phyloP scores from a whole-genome alignment of 1,140 invertebrate genomes.

The Drosophila orosa region DNA sequence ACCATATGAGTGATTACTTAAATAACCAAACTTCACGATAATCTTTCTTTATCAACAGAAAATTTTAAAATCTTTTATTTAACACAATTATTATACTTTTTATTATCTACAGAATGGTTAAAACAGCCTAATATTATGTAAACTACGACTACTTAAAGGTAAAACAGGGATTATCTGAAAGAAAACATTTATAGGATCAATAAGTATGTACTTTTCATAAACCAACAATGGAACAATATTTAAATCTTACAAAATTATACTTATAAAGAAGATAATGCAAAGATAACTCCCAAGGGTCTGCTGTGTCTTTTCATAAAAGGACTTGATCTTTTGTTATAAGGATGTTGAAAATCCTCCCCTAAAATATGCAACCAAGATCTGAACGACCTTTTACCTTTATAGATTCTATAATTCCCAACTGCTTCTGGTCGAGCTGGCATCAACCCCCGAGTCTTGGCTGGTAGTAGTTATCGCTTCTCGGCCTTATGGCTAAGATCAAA shows the following conservation, averaged over 20 bases:
- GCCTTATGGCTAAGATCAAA: conserved; percentile 86
- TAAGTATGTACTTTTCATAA: no score
- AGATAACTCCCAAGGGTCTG: neutral
- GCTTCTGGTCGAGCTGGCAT: neutral
- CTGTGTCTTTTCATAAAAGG: neutral
- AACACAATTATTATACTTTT: neutral
- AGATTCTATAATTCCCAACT: neutral
- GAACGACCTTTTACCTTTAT: neutral
- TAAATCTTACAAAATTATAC: no score
- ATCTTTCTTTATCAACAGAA: neutral
- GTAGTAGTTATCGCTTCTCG: conserved; percentile 81
- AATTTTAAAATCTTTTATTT: neutral
- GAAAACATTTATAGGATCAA: neutral
- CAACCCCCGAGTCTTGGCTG: neutral
- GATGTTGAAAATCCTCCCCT: conserved; percentile 1
- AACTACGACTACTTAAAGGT: neutral
- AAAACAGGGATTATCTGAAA: neutral
- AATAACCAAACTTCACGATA: neutral
- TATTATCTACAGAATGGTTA: rapidly evolving
- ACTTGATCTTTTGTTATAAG: neutral
- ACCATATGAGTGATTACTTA: conserved; percentile 23
- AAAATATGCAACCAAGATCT: neutral
- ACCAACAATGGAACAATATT: no score
- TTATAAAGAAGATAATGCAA: neutral
- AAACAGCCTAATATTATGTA: neutral